A percentile compares a stretch with the other conserved stretches of the same genome.
Evolutionary conservation across 2,888 invertebrate species (phyloP).

Genomic region (Orchesellides sinensis): DNA sequence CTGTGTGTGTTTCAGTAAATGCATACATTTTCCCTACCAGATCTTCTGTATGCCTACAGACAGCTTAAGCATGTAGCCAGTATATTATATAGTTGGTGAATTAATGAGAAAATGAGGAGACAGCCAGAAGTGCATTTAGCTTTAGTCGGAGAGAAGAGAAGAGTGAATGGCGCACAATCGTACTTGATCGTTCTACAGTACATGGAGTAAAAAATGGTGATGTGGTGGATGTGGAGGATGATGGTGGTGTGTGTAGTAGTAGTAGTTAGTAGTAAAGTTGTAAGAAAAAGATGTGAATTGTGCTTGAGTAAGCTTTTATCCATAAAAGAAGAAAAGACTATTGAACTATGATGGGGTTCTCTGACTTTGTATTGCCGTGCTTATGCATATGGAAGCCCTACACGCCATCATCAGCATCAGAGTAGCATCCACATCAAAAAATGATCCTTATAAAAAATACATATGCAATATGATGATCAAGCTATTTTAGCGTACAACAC

Average conservation of each 20-base stretch:
- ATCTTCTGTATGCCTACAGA: background rate
- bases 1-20: background rate
- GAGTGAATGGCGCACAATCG: conserved; percentile 47
- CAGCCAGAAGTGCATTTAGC: background rate
- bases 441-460: too few species aligned
- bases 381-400: background rate
- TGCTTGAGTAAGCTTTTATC: conserved; percentile 32
- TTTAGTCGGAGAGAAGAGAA: background rate
- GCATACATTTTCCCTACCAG: background rate
- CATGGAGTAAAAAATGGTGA: background rate
- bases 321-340: conserved; percentile 5
- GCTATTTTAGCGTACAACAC: too few species aligned
- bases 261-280: conserved; percentile 24
- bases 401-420: background rate
- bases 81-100: too few species aligned
- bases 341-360: background rate
- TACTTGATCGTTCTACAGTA: conserved; percentile 14
- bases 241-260: background rate
- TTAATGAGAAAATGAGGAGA: conserved; percentile 42
- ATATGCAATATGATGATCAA: too few species aligned
- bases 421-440: too few species aligned
- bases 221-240: conserved; percentile 11
- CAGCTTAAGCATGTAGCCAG: background rate
- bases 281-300: conserved; percentile 27
- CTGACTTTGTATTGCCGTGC: background rate